Conservation (phyloP, 2,888 invertebrate genomes). For the Agrenia bidenticulata region DNA sequence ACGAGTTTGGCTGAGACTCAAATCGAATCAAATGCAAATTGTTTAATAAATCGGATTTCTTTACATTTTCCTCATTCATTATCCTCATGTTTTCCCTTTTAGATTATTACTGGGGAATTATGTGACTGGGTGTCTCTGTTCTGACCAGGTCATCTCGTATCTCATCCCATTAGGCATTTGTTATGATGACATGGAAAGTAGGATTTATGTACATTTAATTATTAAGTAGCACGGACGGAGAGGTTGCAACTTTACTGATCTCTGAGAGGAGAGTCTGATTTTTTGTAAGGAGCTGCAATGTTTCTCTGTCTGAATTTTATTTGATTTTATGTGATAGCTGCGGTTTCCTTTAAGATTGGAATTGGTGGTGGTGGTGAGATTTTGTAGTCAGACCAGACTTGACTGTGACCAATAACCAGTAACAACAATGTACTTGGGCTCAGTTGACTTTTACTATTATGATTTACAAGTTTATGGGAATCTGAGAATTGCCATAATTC, state of each 20-base stretch:
- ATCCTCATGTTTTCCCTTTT: slow-evolving; percentile 9
- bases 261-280: slow-evolving; percentile 14
- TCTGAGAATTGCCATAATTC: slow-evolving; percentile 5
- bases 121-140: background rate
- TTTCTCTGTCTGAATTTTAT: slow-evolving; percentile 3
- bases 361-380: too few relatives aligned
- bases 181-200: slow-evolving; percentile 24
- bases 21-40: slow-evolving; percentile 14
- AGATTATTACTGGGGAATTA: background rate
- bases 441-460: slow-evolving; percentile 30
- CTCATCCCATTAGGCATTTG: slow-evolving; percentile 5
- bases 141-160: background rate
- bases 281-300: slow-evolving; percentile 7
- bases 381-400: too few relatives aligned
- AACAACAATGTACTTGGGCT: too few relatives aligned
- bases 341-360: too few relatives aligned
- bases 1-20: slow-evolving; percentile 4
- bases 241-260: slow-evolving; percentile 16
- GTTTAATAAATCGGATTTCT: slow-evolving; percentile 22
- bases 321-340: slow-evolving; percentile 1
- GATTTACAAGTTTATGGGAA: slow-evolving; percentile 35
- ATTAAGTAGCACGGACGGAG: slow-evolving; percentile 11
- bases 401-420: too few relatives aligned
- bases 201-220: slow-evolving; percentile 13
- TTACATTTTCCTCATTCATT: background rate